These are phyloP conservation scores for Hanleya hanleyi DNA, from an alignment of 2,888 invertebrate species.

Conservation along the genomic window DNA sequence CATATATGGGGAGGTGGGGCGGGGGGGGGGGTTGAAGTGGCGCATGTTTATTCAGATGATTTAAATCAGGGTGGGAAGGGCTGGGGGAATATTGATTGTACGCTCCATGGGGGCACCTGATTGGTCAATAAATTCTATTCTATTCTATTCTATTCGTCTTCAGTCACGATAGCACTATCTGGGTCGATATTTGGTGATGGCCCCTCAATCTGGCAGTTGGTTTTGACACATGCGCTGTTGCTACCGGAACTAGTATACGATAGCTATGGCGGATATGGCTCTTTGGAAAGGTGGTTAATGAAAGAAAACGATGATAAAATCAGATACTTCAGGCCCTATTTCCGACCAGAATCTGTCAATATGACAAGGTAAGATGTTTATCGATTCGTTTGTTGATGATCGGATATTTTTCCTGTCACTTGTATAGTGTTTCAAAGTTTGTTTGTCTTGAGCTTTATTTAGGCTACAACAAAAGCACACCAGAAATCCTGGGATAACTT, in stretches of 20 bases:
- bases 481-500: too few species aligned
- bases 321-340: background rate
- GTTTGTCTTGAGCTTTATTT: too few species aligned
- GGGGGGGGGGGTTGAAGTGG: too few species aligned
- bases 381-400: background rate
- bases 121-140: too few species aligned
- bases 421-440: background rate
- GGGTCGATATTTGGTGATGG: background rate
- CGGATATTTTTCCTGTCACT: background rate
- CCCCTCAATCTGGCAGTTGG: background rate
- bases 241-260: background rate
- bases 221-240: background rate
- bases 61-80: too few species aligned
- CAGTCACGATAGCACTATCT: too few species aligned
- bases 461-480: too few species aligned
- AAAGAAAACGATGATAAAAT: slow-evolving; percentile 2
- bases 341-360: background rate
- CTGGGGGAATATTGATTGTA: too few species aligned
- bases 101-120: too few species aligned
- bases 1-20: too few species aligned
- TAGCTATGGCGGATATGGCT: background rate
- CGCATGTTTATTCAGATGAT: too few species aligned
- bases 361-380: background rate
- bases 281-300: background rate
- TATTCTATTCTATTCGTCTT: too few species aligned